These are phyloP conservation scores for Oryzaephilus surinamensis DNA, from an alignment of 1,140 invertebrate species.

Conservation along the genomic window DNA sequence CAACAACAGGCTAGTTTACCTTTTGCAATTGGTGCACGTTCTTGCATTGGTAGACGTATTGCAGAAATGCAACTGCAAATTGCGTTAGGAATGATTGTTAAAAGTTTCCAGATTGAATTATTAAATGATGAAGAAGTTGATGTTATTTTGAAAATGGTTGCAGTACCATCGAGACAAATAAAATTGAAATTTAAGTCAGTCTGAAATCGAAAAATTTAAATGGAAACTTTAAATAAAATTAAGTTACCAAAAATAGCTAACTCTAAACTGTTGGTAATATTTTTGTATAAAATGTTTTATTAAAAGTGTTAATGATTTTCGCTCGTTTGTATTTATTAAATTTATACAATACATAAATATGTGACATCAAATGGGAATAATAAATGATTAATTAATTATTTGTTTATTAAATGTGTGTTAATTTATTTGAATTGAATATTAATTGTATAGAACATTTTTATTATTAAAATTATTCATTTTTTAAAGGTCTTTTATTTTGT, in stretches of 20 bases:
- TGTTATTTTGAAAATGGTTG: constrained; percentile 45
- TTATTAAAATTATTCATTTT: no score
- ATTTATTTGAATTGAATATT: no score
- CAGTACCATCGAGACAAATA: constrained; percentile 44
- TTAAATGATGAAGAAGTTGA: constrained; percentile 39
- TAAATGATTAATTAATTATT: no score
- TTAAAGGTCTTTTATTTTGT: no score
- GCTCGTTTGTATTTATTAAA: no score
- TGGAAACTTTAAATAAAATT: not conserved
- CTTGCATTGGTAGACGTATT: constrained; percentile 71
- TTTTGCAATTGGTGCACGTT: constrained; percentile 69
- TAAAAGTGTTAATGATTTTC: no score
- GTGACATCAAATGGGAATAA: no score
- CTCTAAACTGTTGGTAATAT: no score
- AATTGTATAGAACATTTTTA: no score
- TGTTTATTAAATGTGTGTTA: no score
- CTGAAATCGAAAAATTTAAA: not conserved
- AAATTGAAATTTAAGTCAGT: constrained; percentile 31
- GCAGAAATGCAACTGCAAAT: constrained; percentile 63
- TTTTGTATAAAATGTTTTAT: no score
- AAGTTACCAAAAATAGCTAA: constrained; percentile 1
- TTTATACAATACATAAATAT: no score
- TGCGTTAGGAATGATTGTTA: constrained; percentile 45
- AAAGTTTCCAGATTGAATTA: constrained; percentile 41
- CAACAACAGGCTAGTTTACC: constrained; percentile 59